Evolutionary conservation across 2,113 vertebrate genomes (phyloP).

Genomic region (crab-eating macaque (Macaca fascicularis)): T2T-MFA8v1.1 NC_088386.1:58494501-58495000

Average conservation of each 20-base stretch:
- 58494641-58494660: neutral
- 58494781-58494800: neutral
- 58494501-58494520: neutral
- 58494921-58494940: neutral
- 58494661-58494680: neutral
- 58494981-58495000: neutral
- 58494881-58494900: neutral
- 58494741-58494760: neutral
- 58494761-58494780: neutral
- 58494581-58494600: neutral
- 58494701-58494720: neutral
- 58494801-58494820: neutral
- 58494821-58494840: neutral
- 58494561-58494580: neutral
- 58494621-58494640: neutral
- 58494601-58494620: neutral
- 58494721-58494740: neutral
- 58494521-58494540: neutral
- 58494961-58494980: neutral
- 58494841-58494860: neutral
- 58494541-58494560: neutral
- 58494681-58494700: neutral
- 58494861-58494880: neutral
- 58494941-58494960: neutral
- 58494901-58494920: neutral